These are phyloP conservation scores for Tragopan temminckii DNA, from an alignment of 2,797 vertebrate genomes.

Conservation along the genomic window DNA sequence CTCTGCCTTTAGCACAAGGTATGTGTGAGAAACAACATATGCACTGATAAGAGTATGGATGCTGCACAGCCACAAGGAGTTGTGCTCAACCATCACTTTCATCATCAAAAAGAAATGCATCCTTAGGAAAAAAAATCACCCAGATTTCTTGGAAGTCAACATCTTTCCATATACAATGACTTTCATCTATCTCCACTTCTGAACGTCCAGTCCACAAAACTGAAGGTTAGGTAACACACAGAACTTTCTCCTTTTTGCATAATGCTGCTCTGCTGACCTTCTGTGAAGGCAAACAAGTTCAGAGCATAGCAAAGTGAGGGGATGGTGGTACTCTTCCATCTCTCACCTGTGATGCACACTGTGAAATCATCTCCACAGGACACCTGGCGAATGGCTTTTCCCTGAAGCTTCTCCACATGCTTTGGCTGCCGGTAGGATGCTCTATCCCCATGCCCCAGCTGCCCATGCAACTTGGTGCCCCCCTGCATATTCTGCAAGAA, in stretches of 20 bases:
- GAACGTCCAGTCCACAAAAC: background rate
- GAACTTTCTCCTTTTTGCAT: background rate
- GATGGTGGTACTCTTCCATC: background rate
- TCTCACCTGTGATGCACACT: slow-evolving; percentile 94
- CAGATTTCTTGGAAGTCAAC: background rate
- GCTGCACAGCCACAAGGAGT: background rate
- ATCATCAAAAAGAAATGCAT: background rate
- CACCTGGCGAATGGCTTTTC: slow-evolving; percentile 94
- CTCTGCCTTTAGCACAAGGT: rapidly evolving
- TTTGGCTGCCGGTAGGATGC: slow-evolving; percentile 96
- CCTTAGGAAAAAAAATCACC: background rate
- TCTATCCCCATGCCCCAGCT: slow-evolving; percentile 96
- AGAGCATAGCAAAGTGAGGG: background rate
- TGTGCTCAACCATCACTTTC: background rate
- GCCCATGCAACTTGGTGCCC: slow-evolving; percentile 95
- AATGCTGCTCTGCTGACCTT: background rate
- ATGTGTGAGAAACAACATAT: background rate
- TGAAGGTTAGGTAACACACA: rapidly evolving
- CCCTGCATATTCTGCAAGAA: slow-evolving; percentile 93
- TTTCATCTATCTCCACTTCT: background rate
- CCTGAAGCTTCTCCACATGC: slow-evolving; percentile 94
- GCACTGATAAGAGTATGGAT: background rate
- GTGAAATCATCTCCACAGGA: slow-evolving; percentile 97
- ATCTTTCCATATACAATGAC: background rate
- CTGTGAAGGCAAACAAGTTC: background rate